A percentile compares a stretch with the other conserved stretches of the same genome.
These are phyloP conservation scores for Creontiades dilutus DNA, from an alignment of 2,888 invertebrate genomes.

Conservation along the genomic window DNA sequence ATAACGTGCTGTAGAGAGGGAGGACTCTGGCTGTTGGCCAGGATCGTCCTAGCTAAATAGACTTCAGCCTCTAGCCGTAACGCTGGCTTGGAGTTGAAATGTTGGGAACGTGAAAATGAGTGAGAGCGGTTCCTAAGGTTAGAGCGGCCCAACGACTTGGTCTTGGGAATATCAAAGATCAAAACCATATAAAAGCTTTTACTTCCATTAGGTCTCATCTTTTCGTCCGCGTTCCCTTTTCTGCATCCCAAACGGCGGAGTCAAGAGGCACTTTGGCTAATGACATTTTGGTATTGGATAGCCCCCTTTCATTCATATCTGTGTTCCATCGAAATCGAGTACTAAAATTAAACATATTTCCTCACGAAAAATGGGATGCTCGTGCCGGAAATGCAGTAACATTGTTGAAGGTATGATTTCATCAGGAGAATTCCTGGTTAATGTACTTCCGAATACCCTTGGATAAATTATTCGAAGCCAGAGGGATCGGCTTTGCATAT, in stretches of 20 bases:
- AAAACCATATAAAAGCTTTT: neutral
- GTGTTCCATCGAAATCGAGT: no score
- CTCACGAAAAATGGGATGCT: no score
- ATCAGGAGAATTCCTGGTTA: no score
- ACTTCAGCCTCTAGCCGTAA: neutral
- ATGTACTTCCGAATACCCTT: no score
- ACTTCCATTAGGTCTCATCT: slow-evolving; percentile 4
- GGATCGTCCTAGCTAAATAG: slow-evolving; percentile 34
- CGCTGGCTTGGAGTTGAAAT: neutral
- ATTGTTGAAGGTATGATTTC: no score
- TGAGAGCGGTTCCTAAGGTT: neutral
- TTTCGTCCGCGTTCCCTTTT: neutral
- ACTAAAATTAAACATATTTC: no score
- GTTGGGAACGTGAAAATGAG: slow-evolving; percentile 7
- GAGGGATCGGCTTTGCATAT: no score
- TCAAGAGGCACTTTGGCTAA: neutral
- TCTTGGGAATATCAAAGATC: neutral
- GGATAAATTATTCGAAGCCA: no score
- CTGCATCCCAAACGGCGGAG: neutral
- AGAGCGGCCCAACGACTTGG: neutral
- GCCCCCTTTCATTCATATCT: no score
- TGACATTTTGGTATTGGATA: neutral
- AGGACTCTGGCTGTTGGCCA: slow-evolving; percentile 43
- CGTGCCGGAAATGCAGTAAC: no score
- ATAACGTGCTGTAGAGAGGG: slow-evolving; percentile 26